Evolutionary conservation across 2,888 invertebrate genomes (phyloP), one percentile per base, ranked within the genome.

Genomic region (Melieria omissa): DNA sequence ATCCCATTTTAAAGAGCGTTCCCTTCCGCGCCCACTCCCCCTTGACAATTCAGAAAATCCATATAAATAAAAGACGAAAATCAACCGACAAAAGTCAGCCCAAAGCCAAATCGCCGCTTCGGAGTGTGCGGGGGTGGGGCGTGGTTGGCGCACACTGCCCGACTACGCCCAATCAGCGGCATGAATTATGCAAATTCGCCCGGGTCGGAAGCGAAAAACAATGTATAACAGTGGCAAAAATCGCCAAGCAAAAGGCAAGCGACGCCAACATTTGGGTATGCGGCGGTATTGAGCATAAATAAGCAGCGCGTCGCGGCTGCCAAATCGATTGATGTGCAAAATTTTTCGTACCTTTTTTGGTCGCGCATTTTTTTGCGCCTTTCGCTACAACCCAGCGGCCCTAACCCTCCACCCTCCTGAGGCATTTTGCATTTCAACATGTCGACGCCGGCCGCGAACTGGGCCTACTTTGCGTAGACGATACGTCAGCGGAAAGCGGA

Each of bases 11-110:
- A 29, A 29, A 29, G 29, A 29, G 29, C 29, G 29, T 3, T 29
- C 0, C 29, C 29, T 3, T 29, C 7, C n/a, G 74, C 75, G 80
- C 75, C 4, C 80, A 77, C 12, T 9, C 42, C n/a, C 52, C 29
- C 12, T 42, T 12, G 4, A n/a, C 7, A 41, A 42, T 7, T 42
- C 52, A 42, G 29, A 8, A 9, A 52, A 52, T 52, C 12, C 12
- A 52, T 49, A 14, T 52, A 52, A 52, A 42, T 64, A 42, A 52
- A 12, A 47, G 10, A 14, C 42, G 6, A 8, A 45, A 54, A 12
- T 14, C 65, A 54, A 49, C 12, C 54, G 64, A 14, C 64, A 52
- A 52, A 42, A 52, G 49, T 64, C 12, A 47, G 10, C 44, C 42
- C 10, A 8, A 45, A 54, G 10, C 42, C 65, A 54, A 49, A 77